Base-by-base conservation (phyloP, 2,113 vertebrate genomes). In the Perca flavescens region DNA sequence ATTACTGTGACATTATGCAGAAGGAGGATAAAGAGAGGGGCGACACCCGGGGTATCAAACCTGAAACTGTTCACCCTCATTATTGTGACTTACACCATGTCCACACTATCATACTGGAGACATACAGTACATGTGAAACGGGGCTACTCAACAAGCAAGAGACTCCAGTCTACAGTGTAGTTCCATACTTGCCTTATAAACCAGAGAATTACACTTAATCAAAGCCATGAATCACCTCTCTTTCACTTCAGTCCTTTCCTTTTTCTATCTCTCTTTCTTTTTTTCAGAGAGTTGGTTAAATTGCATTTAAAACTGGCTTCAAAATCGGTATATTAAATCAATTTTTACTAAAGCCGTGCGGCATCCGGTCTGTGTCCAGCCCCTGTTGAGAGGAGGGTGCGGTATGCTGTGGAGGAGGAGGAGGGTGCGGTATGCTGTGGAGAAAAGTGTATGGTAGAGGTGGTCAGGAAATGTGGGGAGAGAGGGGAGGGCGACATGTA, bases 1-100 rank as follows among this genome's bases (percentile, higher is more conserved):
- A 47, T 84, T 25, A 69, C 62, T 17, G 58, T 57, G 77, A 25
- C 76, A 80, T 83, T 68, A 82, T 77, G 46, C n/a, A 82, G 67
- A 7, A n/a, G 47, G 16, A 57, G 17, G 60, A 49, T 19, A 19
- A 15, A 22, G 21, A 11, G 40, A 8, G 21, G 34, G 54, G 3
- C 49, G 25, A 17, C 31, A 46, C 49, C 40, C n/a, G 10, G 19
- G 52, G 50, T 34, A 40, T 63, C 21, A 25, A 31, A 74, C 11
- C n/a, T 22, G 25, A 60, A 72, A 77, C 50, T 21, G 21, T 5
- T 62, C 40, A 22, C 17, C 60, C 40, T 71, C 43, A 22, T 74
- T 68, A 69, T 63, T 61, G 56, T 43, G 47, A 60, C 47, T 77
- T 31, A 47, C 21, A 71, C 56, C 49, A 46, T 56, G 12, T 57